Percentiles rank a stretch among this genome's conserved stretches.
Evolutionary conservation across 2,888 invertebrate species (phyloP).

Genomic region (Tridacna gigas): DNA sequence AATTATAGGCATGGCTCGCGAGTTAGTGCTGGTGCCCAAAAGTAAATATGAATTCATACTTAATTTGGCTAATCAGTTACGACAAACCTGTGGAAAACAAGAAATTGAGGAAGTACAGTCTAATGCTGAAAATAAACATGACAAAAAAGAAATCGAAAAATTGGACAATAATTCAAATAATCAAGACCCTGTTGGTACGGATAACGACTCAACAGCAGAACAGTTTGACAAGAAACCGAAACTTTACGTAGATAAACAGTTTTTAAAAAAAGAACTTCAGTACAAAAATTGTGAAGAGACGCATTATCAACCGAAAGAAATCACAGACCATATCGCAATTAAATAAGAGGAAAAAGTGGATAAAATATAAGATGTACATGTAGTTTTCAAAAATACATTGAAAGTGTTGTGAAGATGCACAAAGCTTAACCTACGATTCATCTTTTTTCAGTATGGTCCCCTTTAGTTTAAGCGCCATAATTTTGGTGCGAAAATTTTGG

Average conservation of each 20-base stretch:
- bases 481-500: not conserved
- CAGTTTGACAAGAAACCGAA: slow-evolving; percentile 22
- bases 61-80: not conserved
- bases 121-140: not conserved
- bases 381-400: not conserved
- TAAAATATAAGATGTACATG: not conserved
- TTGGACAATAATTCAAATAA: not conserved
- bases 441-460: no score
- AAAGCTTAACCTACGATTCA: no score
- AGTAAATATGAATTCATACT: slow-evolving; percentile 41
- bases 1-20: slow-evolving; percentile 43
- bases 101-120: slow-evolving; percentile 6
- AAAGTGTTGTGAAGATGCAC: no score
- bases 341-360: slow-evolving; percentile 11
- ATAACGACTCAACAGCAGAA: not conserved
- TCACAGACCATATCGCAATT: not conserved
- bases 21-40: slow-evolving; percentile 49
- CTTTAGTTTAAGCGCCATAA: not conserved
- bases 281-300: not conserved
- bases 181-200: not conserved
- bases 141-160: not conserved
- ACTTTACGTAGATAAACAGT: slow-evolving; percentile 33
- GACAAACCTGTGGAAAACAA: slow-evolving; percentile 28
- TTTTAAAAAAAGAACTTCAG: slow-evolving; percentile 34
- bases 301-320: not conserved